Conservation (phyloP, 2,113 vertebrate genomes). For the Xenus cinereus region DNA sequence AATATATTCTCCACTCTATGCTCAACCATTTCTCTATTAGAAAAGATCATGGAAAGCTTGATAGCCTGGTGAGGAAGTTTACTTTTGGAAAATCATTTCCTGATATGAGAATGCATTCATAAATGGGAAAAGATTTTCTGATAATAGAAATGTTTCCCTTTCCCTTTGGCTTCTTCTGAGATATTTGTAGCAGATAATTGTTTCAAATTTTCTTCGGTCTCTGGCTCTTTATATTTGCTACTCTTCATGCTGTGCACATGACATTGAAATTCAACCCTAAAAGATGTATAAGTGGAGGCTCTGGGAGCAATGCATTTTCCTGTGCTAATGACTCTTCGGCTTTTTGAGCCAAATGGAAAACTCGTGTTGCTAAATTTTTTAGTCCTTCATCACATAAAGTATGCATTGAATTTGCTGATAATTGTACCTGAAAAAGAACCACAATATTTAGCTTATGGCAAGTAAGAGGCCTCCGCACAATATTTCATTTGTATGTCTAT, state of each 20-base stretch:
- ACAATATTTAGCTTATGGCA: background rate
- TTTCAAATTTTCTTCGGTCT: background rate
- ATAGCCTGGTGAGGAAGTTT: constrained; percentile 28
- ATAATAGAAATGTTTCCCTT: constrained; percentile 14
- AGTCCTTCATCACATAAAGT: background rate
- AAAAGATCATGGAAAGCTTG: background rate
- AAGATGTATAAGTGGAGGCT: background rate
- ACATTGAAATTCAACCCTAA: background rate
- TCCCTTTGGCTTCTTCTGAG: constrained; percentile 23
- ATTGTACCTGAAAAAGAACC: background rate
- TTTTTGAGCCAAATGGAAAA: constrained; percentile 11
- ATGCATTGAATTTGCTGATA: background rate
- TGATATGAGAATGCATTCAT: background rate
- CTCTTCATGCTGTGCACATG: background rate
- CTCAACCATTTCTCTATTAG: background rate
- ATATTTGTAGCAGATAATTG: constrained; percentile 25
- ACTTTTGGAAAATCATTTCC: constrained; percentile 33
- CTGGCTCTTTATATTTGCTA: background rate
- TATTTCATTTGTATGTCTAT: background rate
- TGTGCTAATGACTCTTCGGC: background rate
- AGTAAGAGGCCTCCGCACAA: background rate
- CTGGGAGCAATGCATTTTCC: background rate
- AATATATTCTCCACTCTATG: background rate
- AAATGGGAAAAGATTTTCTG: constrained; percentile 31
- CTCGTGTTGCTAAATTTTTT: background rate